phyloP scores from a whole-genome alignment of 2,797 vertebrate species.

The Gila robusta region DNA sequence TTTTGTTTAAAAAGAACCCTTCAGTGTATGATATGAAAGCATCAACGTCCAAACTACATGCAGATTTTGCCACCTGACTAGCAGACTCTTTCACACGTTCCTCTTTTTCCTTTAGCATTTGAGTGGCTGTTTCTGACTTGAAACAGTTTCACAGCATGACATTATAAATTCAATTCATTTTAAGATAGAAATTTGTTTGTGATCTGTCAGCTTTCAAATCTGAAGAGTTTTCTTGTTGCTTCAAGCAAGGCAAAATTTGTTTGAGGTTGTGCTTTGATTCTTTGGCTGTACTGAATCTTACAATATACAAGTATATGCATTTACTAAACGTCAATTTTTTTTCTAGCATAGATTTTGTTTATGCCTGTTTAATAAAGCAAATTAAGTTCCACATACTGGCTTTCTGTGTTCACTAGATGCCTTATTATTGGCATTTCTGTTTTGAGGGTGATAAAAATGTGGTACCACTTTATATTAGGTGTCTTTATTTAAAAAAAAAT shows the following conservation, averaged over 20 bases:
- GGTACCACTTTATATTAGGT: neutral
- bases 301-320: constrained; percentile 54
- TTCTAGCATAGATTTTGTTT: constrained; percentile 59
- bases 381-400: constrained; percentile 39
- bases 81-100: constrained; percentile 47
- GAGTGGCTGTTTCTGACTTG: constrained; percentile 53
- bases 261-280: constrained; percentile 38
- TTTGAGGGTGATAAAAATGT: neutral
- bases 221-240: constrained; percentile 44
- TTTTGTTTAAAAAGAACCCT: constrained; percentile 59
- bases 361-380: constrained; percentile 63
- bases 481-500: neutral
- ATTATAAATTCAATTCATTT: constrained; percentile 42
- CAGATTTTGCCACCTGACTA: constrained; percentile 47
- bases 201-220: constrained; percentile 42
- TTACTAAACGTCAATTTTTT: constrained; percentile 51
- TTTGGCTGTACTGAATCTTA: constrained; percentile 54
- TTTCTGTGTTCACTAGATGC: constrained; percentile 29
- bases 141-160: constrained; percentile 61
- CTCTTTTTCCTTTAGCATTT: constrained; percentile 51
- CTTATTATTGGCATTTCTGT: neutral
- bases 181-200: constrained; percentile 26
- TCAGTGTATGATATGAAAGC: constrained; percentile 63
- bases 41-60: constrained; percentile 57
- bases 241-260: constrained; percentile 38